Conservation (phyloP, 2,797 vertebrate genomes). For the Oceanodroma leucorhoa region DNA sequence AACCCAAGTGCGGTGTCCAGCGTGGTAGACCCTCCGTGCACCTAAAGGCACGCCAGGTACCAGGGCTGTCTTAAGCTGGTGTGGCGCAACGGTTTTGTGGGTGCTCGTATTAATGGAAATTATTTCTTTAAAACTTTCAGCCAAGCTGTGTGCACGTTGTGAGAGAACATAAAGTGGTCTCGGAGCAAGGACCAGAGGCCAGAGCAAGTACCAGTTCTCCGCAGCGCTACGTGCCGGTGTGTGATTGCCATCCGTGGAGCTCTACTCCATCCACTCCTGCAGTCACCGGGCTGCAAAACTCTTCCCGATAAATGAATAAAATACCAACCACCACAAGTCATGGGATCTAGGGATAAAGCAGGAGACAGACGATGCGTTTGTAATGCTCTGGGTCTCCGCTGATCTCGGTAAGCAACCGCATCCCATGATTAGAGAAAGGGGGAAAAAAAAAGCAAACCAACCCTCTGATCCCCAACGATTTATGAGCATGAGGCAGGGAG, state of each 20-base stretch:
- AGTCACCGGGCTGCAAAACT: accelerated
- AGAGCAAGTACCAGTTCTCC: background rate
- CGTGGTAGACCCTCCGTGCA: background rate
- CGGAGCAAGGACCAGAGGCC: background rate
- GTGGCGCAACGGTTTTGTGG: background rate
- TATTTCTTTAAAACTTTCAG: background rate
- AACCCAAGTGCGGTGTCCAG: background rate
- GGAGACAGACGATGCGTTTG: accelerated
- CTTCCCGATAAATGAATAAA: no score
- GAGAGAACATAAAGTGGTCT: background rate
- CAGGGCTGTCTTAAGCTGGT: background rate
- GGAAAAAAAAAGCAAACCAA: accelerated
- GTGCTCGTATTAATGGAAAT: background rate
- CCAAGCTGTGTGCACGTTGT: background rate
- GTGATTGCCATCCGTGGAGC: background rate
- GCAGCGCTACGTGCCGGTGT: accelerated
- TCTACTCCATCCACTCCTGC: accelerated
- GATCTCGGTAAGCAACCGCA: accelerated
- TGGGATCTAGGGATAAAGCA: accelerated
- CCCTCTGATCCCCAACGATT: background rate
- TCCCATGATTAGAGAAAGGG: accelerated
- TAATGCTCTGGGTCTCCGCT: accelerated
- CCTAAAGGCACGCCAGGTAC: background rate
- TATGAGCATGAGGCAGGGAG: accelerated
- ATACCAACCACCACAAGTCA: accelerated